phyloP scores from a whole-genome alignment of 2,797 vertebrate genomes.

The Schizopygopsis pylzovi region DNA sequence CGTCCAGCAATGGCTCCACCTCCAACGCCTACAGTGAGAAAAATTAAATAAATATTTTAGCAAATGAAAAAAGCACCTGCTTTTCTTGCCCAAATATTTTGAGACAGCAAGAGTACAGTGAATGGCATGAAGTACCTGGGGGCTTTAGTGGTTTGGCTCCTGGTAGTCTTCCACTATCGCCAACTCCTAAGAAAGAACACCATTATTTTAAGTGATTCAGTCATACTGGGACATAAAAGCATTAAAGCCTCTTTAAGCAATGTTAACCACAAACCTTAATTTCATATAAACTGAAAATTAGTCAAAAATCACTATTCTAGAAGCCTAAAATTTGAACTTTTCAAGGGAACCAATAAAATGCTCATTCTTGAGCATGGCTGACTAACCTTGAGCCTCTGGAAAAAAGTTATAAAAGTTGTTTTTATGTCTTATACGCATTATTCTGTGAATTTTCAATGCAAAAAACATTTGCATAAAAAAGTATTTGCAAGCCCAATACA shows the following conservation, averaged over 20 bases:
- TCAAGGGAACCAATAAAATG: neutral
- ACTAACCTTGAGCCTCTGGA: neutral
- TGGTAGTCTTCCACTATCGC: conserved; percentile 50
- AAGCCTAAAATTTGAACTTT: neutral
- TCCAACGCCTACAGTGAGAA: conserved; percentile 21
- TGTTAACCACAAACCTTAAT: neutral
- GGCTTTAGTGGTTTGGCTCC: conserved; percentile 61
- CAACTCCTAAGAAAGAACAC: conserved; percentile 55
- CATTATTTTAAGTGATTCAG: neutral
- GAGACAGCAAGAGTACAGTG: neutral
- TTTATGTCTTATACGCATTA: neutral
- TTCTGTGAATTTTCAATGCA: neutral
- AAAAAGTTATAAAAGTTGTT: too few species aligned
- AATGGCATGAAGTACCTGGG: conserved; percentile 54
- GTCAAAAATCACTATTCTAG: neutral
- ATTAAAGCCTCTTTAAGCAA: neutral
- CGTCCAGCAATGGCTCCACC: conserved; percentile 60
- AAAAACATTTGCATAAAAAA: neutral
- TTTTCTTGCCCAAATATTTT: neutral
- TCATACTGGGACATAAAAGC: neutral
- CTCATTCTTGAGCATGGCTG: neutral
- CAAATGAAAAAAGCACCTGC: conserved; percentile 1
- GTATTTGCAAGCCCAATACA: neutral
- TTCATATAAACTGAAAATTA: neutral
- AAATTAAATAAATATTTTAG: conserved; percentile 1